Percentiles rank a stretch among this genome's conserved stretches.
phyloP scores from a whole-genome alignment of 2,888 invertebrate species.

The Acrobasis repandana region DNA sequence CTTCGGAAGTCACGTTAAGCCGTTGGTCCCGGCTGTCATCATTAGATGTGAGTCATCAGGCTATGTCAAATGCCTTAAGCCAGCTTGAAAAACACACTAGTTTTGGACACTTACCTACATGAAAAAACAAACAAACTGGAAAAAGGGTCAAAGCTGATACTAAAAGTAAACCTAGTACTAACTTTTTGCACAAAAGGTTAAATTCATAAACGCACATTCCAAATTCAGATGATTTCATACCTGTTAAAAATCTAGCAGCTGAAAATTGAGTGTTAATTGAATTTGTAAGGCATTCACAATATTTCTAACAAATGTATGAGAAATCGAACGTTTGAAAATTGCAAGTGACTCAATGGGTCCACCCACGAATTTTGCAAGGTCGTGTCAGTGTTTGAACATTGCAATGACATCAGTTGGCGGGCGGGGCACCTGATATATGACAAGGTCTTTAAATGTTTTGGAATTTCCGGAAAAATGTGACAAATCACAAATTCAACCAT shows the following conservation, averaged over 20 bases:
- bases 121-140: too few relatives aligned
- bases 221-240: conserved; percentile 8
- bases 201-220: conserved; percentile 2
- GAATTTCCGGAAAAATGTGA: background rate
- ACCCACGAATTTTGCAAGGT: conserved; percentile 12
- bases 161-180: background rate
- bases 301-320: background rate
- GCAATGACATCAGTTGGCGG: conserved; percentile 14
- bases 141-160: background rate
- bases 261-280: conserved; percentile 3
- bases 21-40: too few relatives aligned
- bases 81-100: too few relatives aligned
- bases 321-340: conserved; percentile 3
- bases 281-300: background rate
- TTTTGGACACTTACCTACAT: too few relatives aligned
- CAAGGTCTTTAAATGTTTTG: background rate
- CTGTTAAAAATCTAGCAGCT: background rate
- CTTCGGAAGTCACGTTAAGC: too few relatives aligned
- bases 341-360: conserved; percentile 9
- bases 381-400: conserved; percentile 8
- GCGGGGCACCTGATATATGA: background rate
- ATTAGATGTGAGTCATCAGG: too few relatives aligned
- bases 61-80: too few relatives aligned
- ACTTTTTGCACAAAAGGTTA: conserved; percentile 3
- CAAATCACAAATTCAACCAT: background rate